Conservation (phyloP, 1,140 invertebrate genomes). For the Drosophila albomicans region DNA sequence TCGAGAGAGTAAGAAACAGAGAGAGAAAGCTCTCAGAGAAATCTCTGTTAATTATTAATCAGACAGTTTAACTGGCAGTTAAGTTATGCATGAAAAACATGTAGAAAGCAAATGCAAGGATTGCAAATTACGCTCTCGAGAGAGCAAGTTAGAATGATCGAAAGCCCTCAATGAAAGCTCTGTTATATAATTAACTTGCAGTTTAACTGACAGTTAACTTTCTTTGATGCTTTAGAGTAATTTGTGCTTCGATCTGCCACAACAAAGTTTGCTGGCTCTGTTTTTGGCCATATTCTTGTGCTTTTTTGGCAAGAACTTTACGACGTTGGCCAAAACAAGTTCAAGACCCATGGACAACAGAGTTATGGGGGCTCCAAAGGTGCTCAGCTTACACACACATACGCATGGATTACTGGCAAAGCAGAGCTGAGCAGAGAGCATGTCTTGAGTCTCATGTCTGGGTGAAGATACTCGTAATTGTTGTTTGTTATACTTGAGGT, state of each 20-base stretch:
- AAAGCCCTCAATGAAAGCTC: background rate
- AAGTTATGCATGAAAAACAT: background rate
- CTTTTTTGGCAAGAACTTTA: slow-evolving; percentile 27
- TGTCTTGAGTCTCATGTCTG: slow-evolving; percentile 20
- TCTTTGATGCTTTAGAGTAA: slow-evolving; percentile 11
- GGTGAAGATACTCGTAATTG: slow-evolving; percentile 48
- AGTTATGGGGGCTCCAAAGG: slow-evolving; percentile 15
- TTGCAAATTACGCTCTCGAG: too few species aligned
- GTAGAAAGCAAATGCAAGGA: too few species aligned
- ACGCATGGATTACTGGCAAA: background rate
- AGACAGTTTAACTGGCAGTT: background rate
- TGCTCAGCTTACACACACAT: background rate
- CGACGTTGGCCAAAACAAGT: slow-evolving; percentile 24
- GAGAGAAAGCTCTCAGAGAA: background rate
- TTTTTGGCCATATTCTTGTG: slow-evolving; percentile 16
- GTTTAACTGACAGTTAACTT: background rate
- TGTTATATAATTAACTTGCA: background rate
- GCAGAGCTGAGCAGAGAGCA: slow-evolving; percentile 2
- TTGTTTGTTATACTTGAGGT: slow-evolving; percentile 52
- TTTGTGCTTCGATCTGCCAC: slow-evolving; percentile 3
- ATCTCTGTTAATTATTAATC: too few species aligned
- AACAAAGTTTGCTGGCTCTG: background rate
- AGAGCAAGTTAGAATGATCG: background rate
- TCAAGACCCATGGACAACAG: slow-evolving; percentile 29
- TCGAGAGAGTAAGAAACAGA: background rate